Percentiles rank a stretch among this genome's conserved stretches.
These are phyloP conservation scores for Dicaeum eximium DNA, from an alignment of 2,113 vertebrate species.

Conservation along the genomic window DNA sequence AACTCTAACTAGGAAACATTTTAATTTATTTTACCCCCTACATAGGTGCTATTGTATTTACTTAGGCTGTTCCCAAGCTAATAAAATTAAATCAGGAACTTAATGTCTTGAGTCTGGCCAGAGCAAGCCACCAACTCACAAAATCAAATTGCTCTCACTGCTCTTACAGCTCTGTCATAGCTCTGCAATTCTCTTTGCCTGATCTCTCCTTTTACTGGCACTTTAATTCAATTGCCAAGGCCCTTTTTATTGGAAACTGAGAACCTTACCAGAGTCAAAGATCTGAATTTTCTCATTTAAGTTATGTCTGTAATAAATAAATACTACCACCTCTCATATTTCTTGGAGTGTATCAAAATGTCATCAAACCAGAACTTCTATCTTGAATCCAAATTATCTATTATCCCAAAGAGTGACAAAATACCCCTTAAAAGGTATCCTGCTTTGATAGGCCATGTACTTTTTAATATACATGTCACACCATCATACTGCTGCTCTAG, in stretches of 20 bases:
- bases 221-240: not conserved
- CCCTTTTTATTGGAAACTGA: not conserved
- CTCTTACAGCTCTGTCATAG: rapidly evolving
- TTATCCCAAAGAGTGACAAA: not conserved
- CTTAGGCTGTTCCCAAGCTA: not conserved
- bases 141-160: not conserved
- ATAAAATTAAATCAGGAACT: not conserved
- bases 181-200: not conserved
- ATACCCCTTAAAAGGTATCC: not conserved
- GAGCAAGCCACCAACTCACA: not conserved
- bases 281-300: not conserved
- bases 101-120: not conserved
- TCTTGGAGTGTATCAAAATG: not conserved
- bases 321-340: not conserved
- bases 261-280: not conserved
- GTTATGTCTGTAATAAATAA: not conserved
- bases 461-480: not conserved
- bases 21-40: not conserved
- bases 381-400: not conserved
- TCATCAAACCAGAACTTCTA: not conserved
- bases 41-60: not conserved
- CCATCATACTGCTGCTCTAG: not conserved
- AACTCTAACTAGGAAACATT: not conserved
- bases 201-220: not conserved
- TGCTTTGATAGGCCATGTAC: not conserved